Base-by-base conservation (phyloP, 2,113 vertebrate species). In the Romanogobio albipinnatus region DNA sequence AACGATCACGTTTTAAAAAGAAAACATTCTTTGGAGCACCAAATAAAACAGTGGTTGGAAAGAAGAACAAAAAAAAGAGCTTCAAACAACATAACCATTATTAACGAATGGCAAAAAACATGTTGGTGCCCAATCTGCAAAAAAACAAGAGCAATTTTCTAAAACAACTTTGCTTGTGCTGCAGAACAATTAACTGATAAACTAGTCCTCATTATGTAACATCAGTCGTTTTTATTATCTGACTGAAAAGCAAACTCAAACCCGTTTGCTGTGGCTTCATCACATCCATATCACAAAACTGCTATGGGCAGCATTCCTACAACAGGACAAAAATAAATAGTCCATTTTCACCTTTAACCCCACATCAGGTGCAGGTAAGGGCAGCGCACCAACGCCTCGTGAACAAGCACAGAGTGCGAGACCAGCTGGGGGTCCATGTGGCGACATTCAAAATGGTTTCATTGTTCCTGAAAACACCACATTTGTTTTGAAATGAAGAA, bases 391-490 rank as follows among this genome's bases (percentile, higher is more conserved):
- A 77, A 84, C 29, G 75, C 6, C 24, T 45, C 24, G 26, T 33
- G 64, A 80, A 71, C 84, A 74, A 61, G 58, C 43, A 15, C 76
- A 15, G 36, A 19, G 19, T 43, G 68, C 68, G 45, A 33, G 62
- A 81, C 61, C 82, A 53, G 36, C 17, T 39, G 39, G 61, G 81
- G 83, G 56, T 33, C 78, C 83, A 73, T 47, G 43, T 9, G 53
- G 81, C 33, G 51, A 84, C 93, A 93, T 93, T 94, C 90, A 92
- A 87, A 91, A 94, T 94, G 92, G 92, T 94, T 93, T 94, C 78
- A 90, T 85, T 92, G 91, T 90, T 91, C 92, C 92, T 92, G 90
- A 94, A 94, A 92, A 93, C 92, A 95, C 93, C 93, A 94, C 93
- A 88, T 92, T 87, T 82, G 89, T 88, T 89, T 90, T 89, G 91